Evolutionary conservation across 2,113 vertebrate genomes (phyloP).

Genomic region (Ramphastos sulfuratus): DNA sequence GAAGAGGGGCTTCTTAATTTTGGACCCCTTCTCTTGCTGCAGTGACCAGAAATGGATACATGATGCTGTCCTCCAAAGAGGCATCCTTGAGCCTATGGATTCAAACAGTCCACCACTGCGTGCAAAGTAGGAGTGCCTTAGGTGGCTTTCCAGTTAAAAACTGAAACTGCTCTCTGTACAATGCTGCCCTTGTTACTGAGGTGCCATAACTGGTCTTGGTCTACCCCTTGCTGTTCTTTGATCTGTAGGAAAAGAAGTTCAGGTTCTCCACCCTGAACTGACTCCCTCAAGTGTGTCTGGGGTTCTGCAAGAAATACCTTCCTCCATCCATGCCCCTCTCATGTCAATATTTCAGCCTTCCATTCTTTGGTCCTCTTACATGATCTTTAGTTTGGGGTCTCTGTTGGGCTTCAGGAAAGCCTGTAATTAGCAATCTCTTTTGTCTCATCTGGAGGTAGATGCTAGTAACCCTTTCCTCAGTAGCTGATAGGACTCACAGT

Average conservation of each 20-base stretch:
- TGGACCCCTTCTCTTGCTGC: neutral
- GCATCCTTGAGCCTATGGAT: neutral
- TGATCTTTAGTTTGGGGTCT: neutral
- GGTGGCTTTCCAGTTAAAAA: neutral
- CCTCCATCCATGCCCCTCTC: neutral
- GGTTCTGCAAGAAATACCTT: neutral
- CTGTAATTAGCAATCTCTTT: neutral
- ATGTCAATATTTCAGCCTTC: neutral
- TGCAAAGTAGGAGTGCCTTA: neutral
- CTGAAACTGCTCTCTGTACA: neutral
- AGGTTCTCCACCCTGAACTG: neutral
- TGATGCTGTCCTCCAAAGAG: neutral
- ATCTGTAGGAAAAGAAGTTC: rapidly evolving
- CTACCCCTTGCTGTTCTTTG: neutral
- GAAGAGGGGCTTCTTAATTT: neutral
- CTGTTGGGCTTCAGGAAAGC: neutral
- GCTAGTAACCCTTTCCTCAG: neutral
- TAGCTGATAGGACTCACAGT: neutral
- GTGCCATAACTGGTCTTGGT: neutral
- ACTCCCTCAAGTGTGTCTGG: neutral
- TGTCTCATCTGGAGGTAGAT: neutral
- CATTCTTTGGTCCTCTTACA: neutral
- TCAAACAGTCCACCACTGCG: neutral
- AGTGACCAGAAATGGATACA: neutral
- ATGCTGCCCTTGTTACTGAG: neutral